Conservation (phyloP, 2,888 invertebrate genomes). For the Melanostoma mellinum region DNA sequence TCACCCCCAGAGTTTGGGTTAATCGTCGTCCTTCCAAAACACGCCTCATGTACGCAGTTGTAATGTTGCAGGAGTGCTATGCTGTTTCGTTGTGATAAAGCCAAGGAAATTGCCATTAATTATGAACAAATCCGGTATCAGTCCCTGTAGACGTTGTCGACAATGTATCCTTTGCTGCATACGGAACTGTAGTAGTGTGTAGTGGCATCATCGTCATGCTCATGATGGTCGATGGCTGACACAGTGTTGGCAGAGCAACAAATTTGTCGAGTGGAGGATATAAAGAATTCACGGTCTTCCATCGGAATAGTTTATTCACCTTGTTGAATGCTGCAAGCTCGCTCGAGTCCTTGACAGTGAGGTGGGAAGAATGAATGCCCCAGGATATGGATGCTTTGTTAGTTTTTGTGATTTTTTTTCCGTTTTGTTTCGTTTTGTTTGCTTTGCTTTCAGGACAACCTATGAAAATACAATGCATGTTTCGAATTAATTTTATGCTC, state of each 20-base stretch:
- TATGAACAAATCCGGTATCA: constrained; percentile 69
- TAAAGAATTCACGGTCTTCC: constrained; percentile 29
- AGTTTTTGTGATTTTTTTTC: background rate
- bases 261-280: constrained; percentile 41
- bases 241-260: constrained; percentile 51
- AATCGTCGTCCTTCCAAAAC: constrained; percentile 11
- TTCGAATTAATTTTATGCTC: constrained; percentile 54
- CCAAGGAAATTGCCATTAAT: constrained; percentile 70
- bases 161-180: constrained; percentile 33
- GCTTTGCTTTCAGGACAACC: background rate
- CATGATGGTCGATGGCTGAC: constrained; percentile 32
- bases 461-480: constrained; percentile 34
- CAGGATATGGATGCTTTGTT: constrained; percentile 32
- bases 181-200: background rate
- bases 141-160: constrained; percentile 57
- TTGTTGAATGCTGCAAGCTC: constrained; percentile 25
- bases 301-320: constrained; percentile 30
- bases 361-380: constrained; percentile 38
- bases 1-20: constrained; percentile 10
- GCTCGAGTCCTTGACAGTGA: background rate
- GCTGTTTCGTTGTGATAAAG: constrained; percentile 62
- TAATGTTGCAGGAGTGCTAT: constrained; percentile 49
- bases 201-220: constrained; percentile 6
- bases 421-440: too few relatives aligned
- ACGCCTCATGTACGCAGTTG: background rate